These are phyloP conservation scores for Tetramorium simillimum DNA, from an alignment of 1,140 invertebrate genomes.

Conservation along the genomic window DNA sequence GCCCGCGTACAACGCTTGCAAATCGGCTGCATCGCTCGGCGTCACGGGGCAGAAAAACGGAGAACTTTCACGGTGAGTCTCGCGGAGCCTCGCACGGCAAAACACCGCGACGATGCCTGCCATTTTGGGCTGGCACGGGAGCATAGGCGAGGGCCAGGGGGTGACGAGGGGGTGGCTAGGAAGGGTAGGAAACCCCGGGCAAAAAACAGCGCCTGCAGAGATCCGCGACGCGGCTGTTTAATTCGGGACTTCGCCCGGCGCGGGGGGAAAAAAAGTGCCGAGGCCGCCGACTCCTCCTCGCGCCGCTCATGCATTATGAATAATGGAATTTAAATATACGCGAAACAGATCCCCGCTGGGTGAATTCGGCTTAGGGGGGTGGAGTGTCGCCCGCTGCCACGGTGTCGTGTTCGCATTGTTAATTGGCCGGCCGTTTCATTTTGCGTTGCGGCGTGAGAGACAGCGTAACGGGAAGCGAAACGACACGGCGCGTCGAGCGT, in stretches of 20 bases:
- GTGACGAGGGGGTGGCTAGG: constrained; percentile 47
- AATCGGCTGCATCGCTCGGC: constrained; percentile 29
- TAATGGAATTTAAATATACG: constrained; percentile 82
- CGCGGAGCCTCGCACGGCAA: constrained; percentile 57
- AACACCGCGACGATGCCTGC: constrained; percentile 64
- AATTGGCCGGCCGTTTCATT: constrained; percentile 76
- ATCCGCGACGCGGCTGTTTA: constrained; percentile 77
- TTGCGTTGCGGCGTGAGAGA: constrained; percentile 41
- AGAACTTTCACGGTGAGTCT: constrained; percentile 57
- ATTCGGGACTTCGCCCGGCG: constrained; percentile 76
- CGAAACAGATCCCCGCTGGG: constrained; percentile 69
- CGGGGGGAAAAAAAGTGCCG: constrained; percentile 68
- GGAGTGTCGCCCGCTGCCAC: constrained; percentile 55
- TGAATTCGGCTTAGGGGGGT: constrained; percentile 56
- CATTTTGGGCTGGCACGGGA: constrained; percentile 63
- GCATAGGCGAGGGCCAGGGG: constrained; percentile 29
- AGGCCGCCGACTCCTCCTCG: constrained; percentile 51
- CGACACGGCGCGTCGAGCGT: constrained; percentile 46
- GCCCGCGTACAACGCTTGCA: constrained; percentile 58
- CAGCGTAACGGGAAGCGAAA: constrained; percentile 39
- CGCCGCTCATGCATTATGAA: constrained; percentile 80
- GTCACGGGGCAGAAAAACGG: constrained; percentile 61
- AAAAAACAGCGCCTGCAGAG: constrained; percentile 74
- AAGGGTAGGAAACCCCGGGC: constrained; percentile 52
- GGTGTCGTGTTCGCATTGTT: constrained; percentile 79